These are phyloP conservation scores for Phenganax subtilis DNA, from an alignment of 92 coral and sea anemone genomes.

Conservation along the genomic window DNA sequence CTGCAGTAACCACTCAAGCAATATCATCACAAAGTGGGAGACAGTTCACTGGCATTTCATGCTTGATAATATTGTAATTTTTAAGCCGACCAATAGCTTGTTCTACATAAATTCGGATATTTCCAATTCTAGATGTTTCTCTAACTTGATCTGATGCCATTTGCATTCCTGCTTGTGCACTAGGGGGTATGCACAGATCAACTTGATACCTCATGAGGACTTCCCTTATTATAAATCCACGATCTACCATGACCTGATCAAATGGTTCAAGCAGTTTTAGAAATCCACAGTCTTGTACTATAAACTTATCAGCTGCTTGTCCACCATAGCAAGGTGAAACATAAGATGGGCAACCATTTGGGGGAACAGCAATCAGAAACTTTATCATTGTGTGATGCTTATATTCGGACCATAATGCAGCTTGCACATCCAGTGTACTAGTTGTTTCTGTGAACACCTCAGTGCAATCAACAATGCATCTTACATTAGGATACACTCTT, in stretches of 20 bases:
- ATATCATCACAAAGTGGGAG: conserved; percentile 46
- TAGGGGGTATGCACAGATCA: conserved; percentile 42
- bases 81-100: conserved; percentile 52
- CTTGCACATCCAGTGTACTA: conserved; percentile 38
- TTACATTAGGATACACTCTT: conserved; percentile 41
- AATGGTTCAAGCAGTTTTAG: conserved; percentile 34
- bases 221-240: conserved; percentile 48
- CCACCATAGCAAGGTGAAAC: conserved; percentile 49
- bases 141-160: conserved; percentile 43
- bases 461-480: conserved; percentile 52
- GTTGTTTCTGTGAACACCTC: conserved; percentile 55
- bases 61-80: conserved; percentile 16
- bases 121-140: conserved; percentile 45
- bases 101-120: conserved; percentile 48
- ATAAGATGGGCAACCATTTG: conserved; percentile 44
- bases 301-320: conserved; percentile 47
- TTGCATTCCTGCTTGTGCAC: conserved; percentile 33
- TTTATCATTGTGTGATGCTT: conserved; percentile 55
- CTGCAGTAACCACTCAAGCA: too few species aligned
- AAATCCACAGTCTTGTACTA: conserved; percentile 46
- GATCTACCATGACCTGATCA: conserved; percentile 54
- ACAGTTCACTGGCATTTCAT: conserved; percentile 42
- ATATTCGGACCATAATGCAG: conserved; percentile 49
- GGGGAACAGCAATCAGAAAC: conserved; percentile 51
- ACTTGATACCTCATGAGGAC: conserved; percentile 36